Evolutionary conservation across 2,888 invertebrate species (phyloP), one percentile per base, ranked within the genome.

Genomic region (Andrena fulva): DNA sequence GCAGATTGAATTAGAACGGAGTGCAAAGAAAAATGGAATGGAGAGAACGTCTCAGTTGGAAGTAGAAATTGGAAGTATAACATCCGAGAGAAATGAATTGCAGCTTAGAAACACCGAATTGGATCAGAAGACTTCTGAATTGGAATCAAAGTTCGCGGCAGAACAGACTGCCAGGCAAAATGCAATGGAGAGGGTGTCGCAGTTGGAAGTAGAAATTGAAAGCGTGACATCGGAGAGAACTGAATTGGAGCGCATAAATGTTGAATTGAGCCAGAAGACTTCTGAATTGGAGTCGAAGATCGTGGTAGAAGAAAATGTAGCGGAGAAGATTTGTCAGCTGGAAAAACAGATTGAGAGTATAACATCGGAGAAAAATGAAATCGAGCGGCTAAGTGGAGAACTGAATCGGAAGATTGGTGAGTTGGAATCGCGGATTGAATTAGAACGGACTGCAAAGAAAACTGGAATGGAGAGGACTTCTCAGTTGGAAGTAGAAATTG

Each of bases 191-290:
- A 42, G 59, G 12, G 62, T 70, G 62, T 56, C 31, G 2, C 35
- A 10, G 35, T 35, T 35, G 10, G 35, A 35, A 35, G 35, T 10
- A 35, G 35, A 10, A 35, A 35, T 35, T 35, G 35, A 35, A 48
- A 27, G 16, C 6, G 1, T 33, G 6, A 31, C 24, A 33, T n/a
- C 12, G 0, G 64, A 88, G 27, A 85, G 80, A 56, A n/a, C 68
- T 12, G 63, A 74, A 2, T 85, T 74, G 2, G 82, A 84, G 76
- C 63, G 31, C 0, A 50, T 66, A 35, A 10, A 10, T 10, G 2
- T 10, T 10, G 35, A 35, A 35, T 10, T 35, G 35, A 10, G 2
- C 3, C 35, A 3, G 10, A 35, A 10, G 10, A 35, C 10, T 35
- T 2, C 35, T 35, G 35, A 35, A 35, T 35, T 42, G 42, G 5